Evolutionary conservation across 2,888 invertebrate species (phyloP), one percentile per base, ranked within the genome.

Genomic region (Lasioglossum marginatum): DNA sequence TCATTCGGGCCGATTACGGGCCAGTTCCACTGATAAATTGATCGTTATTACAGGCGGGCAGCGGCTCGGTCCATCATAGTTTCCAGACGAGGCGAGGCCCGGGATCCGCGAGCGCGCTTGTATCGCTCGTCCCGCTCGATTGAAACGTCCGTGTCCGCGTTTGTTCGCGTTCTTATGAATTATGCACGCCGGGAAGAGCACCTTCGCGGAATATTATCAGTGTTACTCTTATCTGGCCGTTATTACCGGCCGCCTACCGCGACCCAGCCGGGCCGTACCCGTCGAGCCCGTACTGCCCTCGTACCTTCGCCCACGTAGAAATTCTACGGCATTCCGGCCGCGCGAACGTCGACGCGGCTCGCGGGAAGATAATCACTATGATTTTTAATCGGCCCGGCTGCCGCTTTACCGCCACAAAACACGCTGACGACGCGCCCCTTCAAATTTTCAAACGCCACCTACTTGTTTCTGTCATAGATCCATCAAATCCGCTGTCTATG

Each of bases 171-270:
- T 86, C 86, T 87, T 83, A 90, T 91, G 90, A 92, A 92, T 90
- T 89, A 92, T 92, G 92, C 92, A 89, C 89, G 77, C 81, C 73
- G 77, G 23, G 83, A 87, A 80, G 78, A 86, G 77, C 82, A 77
- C 70, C 85, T 83, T 66, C 73, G 86, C 80, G 84, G 85, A 84
- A 88, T 88, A 90, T 91, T 89, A 91, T 92, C 89, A 85, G 81
- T 81, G 83, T 86, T 87, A 85, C 83, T 88, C 80, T 88, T 92
- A 89, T 92, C 87, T 83, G 85, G 81, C 85, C 85, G 85, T 88
- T 88, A 90, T 88, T 88, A 79, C 86, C 63, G 86, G 73, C 81
- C 88, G 88, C 88, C 89, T 90, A 89, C 87, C 79, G 88, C 84
- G 86, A 81, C 80, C 81, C 40, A 77, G 72, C 63, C 87, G 81